A percentile compares a stretch with the other conserved stretches of the same genome.
These are phyloP conservation scores for Spinus olivaceus DNA, from an alignment of 2,797 vertebrate species.

Conservation along the genomic window DNA sequence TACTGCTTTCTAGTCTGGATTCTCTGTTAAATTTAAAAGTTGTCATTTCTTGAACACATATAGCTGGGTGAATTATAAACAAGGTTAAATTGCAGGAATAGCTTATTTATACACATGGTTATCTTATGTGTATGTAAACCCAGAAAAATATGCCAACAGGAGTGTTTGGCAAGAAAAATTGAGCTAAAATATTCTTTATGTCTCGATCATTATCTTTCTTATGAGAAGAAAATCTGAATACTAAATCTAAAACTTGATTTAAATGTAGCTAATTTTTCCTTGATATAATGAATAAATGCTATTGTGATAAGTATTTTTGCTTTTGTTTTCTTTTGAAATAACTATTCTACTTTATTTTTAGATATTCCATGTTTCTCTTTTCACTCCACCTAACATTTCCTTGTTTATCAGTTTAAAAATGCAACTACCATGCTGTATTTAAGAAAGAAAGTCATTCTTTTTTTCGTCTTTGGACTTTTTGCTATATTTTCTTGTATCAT, in stretches of 20 bases:
- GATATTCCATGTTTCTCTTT: not conserved
- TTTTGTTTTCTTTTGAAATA: not conserved
- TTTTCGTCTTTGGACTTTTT: not conserved
- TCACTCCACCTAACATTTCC: not conserved
- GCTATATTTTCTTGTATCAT: not conserved
- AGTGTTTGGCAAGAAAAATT: not conserved
- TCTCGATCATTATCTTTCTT: not conserved
- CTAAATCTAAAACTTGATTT: not conserved
- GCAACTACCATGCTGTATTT: fast-evolving
- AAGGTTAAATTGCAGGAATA: not conserved
- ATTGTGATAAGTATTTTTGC: not conserved
- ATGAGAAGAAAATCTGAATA: not conserved
- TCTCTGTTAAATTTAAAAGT: not conserved
- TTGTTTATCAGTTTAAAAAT: not conserved
- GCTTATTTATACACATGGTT: not conserved
- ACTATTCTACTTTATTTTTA: not conserved
- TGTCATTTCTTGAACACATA: not conserved
- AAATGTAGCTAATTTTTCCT: not conserved
- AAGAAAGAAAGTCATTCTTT: fast-evolving
- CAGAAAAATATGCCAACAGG: not conserved
- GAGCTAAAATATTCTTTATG: not conserved
- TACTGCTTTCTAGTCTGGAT: not conserved
- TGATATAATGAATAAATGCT: not conserved
- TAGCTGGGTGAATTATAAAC: not conserved
- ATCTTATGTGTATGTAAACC: not conserved